Evolutionary conservation across 2,113 vertebrate genomes (phyloP).

Genomic region (Sitta europaea): DNA sequence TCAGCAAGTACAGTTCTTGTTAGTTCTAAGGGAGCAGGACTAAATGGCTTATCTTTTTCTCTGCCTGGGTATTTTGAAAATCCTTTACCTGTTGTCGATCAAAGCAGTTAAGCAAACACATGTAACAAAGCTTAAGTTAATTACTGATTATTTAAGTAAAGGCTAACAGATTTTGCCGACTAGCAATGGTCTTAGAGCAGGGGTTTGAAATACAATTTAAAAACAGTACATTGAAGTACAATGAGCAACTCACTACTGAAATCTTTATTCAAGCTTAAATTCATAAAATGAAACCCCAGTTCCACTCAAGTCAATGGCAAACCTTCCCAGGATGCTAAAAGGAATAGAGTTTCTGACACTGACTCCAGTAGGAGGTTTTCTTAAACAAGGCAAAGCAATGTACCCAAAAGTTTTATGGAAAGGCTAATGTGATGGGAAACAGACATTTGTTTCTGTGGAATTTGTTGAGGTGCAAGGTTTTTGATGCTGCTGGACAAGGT

Average conservation of each 20-base stretch:
- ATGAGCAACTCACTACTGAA: not conserved
- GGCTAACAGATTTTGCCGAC: not conserved
- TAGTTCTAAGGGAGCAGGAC: not conserved
- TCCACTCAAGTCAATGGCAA: not conserved
- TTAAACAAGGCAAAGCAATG: not conserved
- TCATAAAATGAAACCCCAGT: not conserved
- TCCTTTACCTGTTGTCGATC: not conserved
- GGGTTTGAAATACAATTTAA: not conserved
- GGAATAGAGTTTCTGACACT: not conserved
- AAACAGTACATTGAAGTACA: not conserved
- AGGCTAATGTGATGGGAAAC: not conserved
- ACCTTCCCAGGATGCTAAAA: not conserved
- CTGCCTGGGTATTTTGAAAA: not conserved
- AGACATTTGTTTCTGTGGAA: not conserved
- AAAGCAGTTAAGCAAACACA: slow-evolving; percentile 5
- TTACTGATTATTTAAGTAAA: slow-evolving; percentile 2
- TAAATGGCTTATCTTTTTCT: not conserved
- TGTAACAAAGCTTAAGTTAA: slow-evolving; percentile 5
- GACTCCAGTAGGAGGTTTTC: not conserved
- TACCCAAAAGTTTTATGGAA: not conserved
- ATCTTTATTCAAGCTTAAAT: not conserved
- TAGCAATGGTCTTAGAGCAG: not conserved
- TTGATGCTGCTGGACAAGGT: not conserved
- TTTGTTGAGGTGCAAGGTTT: not conserved
- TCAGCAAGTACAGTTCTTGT: not conserved